phyloP scores from a whole-genome alignment of 2,113 vertebrate genomes.

The Myxocyprinus asiaticus region DNA sequence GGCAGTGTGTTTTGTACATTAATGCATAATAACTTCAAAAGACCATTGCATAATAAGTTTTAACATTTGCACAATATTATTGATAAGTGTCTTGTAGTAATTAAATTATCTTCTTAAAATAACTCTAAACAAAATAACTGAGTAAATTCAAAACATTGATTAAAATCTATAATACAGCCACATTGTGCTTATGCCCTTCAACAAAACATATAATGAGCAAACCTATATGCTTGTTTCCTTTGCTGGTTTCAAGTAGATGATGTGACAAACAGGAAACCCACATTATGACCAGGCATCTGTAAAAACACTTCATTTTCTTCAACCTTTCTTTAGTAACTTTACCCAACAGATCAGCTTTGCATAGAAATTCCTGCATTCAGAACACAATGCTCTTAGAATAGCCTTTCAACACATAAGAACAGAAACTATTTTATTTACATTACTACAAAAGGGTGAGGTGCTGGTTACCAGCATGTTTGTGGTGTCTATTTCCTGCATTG shows the following conservation, averaged over 20 bases:
- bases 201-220: background rate
- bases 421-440: background rate
- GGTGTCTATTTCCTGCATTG: constrained; percentile 10
- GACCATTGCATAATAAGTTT: too few relatives aligned
- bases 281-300: background rate
- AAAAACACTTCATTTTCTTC: background rate
- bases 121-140: too few relatives aligned
- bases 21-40: background rate
- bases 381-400: background rate
- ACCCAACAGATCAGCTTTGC: background rate
- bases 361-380: background rate
- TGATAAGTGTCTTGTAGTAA: too few relatives aligned
- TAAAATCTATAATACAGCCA: background rate
- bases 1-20: background rate
- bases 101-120: too few relatives aligned
- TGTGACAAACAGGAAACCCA: constrained; percentile 25
- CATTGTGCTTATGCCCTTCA: background rate
- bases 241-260: background rate
- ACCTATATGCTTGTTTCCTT: background rate
- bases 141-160: background rate
- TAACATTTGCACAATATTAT: too few relatives aligned
- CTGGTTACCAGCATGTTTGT: background rate
- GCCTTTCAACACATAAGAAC: background rate
- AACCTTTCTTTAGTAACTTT: background rate
- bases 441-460: background rate